Base-by-base conservation (phyloP, 1,140 invertebrate species). In the Heliconius congener region DNA sequence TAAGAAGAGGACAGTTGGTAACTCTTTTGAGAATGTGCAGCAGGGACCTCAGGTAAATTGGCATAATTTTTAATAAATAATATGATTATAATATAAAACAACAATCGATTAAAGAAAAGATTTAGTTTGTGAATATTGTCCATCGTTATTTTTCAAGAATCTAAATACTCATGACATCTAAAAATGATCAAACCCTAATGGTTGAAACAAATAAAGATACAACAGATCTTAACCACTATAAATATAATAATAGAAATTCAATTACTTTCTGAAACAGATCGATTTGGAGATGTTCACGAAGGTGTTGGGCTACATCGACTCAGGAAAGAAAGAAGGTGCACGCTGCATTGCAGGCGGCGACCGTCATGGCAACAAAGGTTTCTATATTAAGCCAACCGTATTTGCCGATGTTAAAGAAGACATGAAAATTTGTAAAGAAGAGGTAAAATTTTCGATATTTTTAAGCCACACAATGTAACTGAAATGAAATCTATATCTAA, bases 391-490 rank as follows among this genome's bases (percentile, higher is more conserved):
- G 86, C 98, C 98, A 5, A 98, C 98, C 4, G 96, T 98, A 0
- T 98, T 98, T 87, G 95, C 96, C 30, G 96, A 97, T 93, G 97
- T 98, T 3, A 95, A 95, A 55, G 97, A 98, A 85, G 87, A 97
- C 83, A 98, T 98, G 97, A 95, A 95, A 81, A 98, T 98, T 88
- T 97, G 97, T 3, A 96, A 95, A 83, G 97, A 98, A 93, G 97
- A 98, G 93, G 96, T 96, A 85, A 91, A 82, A 52, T 16, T 27
- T 66, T 30, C 27, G 9, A 57, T 3, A 11, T 57, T 57, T 57
- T 57, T 19, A 19, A 52, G 18, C 18, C 18, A 52, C 19, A 52
- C 6, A 52, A 52, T 52, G 19, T 52, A 52, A 52, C 50, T 8
- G 5, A 52, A 52, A 52, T 16, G 1, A 39, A 9, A 39, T 42